phyloP scores from a whole-genome alignment of 2,888 invertebrate genomes.

The Pseudococcus jackbeardsleyi region DNA sequence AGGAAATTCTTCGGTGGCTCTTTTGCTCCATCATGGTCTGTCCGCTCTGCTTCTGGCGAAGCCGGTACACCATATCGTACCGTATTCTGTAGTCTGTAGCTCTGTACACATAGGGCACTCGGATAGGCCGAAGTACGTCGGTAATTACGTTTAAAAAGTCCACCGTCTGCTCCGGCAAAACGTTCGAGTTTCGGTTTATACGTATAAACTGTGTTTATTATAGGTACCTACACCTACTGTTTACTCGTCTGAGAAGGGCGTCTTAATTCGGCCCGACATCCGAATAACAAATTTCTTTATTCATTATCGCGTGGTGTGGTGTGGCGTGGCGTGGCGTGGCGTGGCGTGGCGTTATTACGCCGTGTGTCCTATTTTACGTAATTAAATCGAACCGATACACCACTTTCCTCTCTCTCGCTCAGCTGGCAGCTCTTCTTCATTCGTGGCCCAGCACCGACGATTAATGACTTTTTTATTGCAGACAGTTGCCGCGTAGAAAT shows the following conservation, averaged over 20 bases:
- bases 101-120: neutral
- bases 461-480: slow-evolving; percentile 43
- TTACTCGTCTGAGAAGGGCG: neutral
- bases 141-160: slow-evolving; percentile 52
- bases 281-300: slow-evolving; percentile 49
- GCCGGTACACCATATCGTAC: no score
- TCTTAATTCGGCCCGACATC: slow-evolving; percentile 40
- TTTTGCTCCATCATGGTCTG: neutral
- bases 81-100: neutral
- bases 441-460: neutral
- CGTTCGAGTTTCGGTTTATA: neutral
- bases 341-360: neutral
- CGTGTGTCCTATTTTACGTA: slow-evolving; percentile 34
- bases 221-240: neutral
- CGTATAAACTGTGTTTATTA: neutral
- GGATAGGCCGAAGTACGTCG: neutral
- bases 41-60: no score
- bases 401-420: neutral
- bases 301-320: slow-evolving; percentile 21
- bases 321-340: neutral
- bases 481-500: neutral
- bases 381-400: slow-evolving; percentile 44
- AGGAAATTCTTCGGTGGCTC: slow-evolving; percentile 37
- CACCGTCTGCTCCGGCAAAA: neutral
- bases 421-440: neutral